Conservation (phyloP, 92 coral and sea anemone genomes). For the Palythoa grandis region DNA sequence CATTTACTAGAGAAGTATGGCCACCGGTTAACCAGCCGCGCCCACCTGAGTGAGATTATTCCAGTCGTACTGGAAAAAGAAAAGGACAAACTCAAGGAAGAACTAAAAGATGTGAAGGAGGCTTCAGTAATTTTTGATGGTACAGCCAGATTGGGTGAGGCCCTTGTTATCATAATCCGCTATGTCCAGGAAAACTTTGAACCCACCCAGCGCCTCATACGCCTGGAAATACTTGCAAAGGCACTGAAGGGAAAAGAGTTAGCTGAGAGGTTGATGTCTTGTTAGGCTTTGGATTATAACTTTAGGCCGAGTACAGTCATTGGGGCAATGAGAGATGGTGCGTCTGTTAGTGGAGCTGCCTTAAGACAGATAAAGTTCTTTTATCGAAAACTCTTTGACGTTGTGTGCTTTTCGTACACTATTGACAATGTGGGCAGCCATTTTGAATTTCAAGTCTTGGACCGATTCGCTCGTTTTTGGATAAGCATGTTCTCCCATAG, state of each 20-base stretch:
- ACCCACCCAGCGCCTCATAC: constrained; percentile 61
- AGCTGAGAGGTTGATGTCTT: constrained; percentile 50
- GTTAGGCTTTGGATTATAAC: background rate
- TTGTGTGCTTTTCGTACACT: constrained; percentile 29
- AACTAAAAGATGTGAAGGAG: constrained; percentile 45
- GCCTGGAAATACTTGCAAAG: constrained; percentile 59
- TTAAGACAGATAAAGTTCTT: constrained; percentile 54
- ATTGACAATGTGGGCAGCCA: constrained; percentile 31
- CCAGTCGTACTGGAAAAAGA: constrained; percentile 50
- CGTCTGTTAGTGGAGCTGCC: background rate
- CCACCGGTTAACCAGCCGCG: constrained; percentile 24
- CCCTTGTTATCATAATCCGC: constrained; percentile 38
- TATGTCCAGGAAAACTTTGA: constrained; percentile 45
- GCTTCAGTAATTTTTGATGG: constrained; percentile 54
- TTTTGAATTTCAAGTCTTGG: constrained; percentile 26
- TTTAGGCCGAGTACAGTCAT: background rate
- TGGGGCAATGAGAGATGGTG: background rate
- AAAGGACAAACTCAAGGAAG: constrained; percentile 36
- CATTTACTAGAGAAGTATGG: constrained; percentile 48
- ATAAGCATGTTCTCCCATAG: constrained; percentile 34
- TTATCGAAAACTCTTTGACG: constrained; percentile 51
- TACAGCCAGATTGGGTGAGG: constrained; percentile 60
- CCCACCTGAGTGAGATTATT: constrained; percentile 32
- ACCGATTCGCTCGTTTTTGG: constrained; percentile 31
- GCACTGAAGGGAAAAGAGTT: constrained; percentile 60